These are phyloP conservation scores for Pteromalus puparum DNA, from an alignment of 1,140 invertebrate species.

Conservation along the genomic window DNA sequence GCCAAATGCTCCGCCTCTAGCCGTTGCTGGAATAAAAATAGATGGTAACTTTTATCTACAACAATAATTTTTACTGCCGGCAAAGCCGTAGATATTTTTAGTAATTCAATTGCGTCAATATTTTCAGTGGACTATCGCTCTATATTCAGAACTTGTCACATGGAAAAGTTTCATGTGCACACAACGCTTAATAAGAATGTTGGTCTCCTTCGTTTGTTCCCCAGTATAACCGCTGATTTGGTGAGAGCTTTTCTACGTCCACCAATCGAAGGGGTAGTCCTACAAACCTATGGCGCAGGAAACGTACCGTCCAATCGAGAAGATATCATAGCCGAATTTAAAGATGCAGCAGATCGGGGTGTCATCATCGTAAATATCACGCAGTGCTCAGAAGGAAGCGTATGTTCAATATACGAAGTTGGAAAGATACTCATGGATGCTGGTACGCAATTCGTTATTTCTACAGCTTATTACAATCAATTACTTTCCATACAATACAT, in stretches of 20 bases:
- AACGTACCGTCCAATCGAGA: conserved; percentile 91
- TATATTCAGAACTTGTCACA: conserved; percentile 83
- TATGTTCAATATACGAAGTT: conserved; percentile 88
- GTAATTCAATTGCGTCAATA: conserved; percentile 50
- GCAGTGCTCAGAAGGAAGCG: conserved; percentile 89
- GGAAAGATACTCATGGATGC: conserved; percentile 75
- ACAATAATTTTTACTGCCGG: conserved; percentile 36
- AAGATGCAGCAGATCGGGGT: conserved; percentile 84
- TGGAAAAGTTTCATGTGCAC: conserved; percentile 88
- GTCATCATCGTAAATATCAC: conserved; percentile 95
- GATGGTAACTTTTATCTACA: conserved; percentile 58
- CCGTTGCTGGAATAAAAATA: conserved; percentile 83
- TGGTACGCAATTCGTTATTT: conserved; percentile 61
- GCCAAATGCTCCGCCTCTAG: conserved; percentile 91
- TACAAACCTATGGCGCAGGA: conserved; percentile 95
- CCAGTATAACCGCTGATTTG: conserved; percentile 89
- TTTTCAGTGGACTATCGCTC: conserved; percentile 85
- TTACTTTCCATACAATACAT: conserved; percentile 23
- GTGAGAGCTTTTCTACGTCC: conserved; percentile 88
- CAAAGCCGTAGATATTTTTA: background rate
- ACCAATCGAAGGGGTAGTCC: conserved; percentile 90
- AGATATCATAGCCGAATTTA: conserved; percentile 88
- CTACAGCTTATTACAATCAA: background rate
- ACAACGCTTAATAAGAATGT: conserved; percentile 89
- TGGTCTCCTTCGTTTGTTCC: conserved; percentile 90